These are phyloP conservation scores for Cotesia typhae DNA, from an alignment of 1,140 invertebrate species.

Conservation along the genomic window DNA sequence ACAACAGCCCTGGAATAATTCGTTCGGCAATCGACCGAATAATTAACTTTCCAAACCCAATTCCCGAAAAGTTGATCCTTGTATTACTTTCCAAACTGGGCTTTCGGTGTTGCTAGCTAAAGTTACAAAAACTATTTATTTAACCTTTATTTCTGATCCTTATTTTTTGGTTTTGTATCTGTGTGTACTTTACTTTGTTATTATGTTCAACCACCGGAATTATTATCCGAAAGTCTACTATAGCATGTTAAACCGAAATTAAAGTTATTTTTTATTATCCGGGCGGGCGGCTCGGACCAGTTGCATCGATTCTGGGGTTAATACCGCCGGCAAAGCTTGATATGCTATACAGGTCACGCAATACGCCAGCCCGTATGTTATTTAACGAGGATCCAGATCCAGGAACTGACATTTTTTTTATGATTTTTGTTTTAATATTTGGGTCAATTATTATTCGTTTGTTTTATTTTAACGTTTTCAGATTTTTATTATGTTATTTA, in stretches of 20 bases:
- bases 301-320: constrained; percentile 24
- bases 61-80: not conserved
- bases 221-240: constrained; percentile 9
- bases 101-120: no score
- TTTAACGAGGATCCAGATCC: no score
- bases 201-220: not conserved
- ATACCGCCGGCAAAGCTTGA: not conserved
- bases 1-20: not conserved
- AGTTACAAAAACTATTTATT: not conserved
- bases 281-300: not conserved
- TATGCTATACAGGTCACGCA: constrained; percentile 34
- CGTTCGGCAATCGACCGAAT: constrained; percentile 2
- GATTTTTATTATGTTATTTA: not conserved
- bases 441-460: not conserved
- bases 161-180: no score
- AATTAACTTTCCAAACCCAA: constrained; percentile 3
- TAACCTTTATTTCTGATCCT: not conserved
- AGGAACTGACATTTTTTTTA: not conserved
- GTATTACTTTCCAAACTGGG: no score
- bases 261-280: constrained; percentile 11
- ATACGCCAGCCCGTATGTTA: not conserved
- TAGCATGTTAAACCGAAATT: constrained; percentile 25
- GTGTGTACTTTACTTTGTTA: not conserved
- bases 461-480: not conserved
- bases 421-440: not conserved